These are phyloP conservation scores for Hyposoter didymator DNA, from an alignment of 2,888 invertebrate species.

Conservation along the genomic window DNA sequence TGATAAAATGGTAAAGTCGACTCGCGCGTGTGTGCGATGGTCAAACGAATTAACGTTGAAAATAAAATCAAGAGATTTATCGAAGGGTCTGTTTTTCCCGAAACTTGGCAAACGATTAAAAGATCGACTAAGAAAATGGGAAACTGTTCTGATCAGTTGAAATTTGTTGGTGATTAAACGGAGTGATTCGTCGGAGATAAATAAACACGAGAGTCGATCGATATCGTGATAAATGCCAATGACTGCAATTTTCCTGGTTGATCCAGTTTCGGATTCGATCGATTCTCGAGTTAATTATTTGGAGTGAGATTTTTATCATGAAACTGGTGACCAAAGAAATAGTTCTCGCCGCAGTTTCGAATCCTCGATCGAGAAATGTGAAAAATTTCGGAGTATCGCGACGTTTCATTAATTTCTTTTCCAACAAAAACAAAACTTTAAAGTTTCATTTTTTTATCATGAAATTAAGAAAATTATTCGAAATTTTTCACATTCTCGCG, in stretches of 20 bases:
- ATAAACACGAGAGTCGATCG: conserved; percentile 76
- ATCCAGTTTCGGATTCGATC: conserved; percentile 81
- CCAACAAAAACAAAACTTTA: not conserved
- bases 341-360: conserved; percentile 14
- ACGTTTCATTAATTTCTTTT: conserved; percentile 4
- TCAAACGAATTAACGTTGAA: conserved; percentile 15
- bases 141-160: conserved; percentile 12
- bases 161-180: conserved; percentile 48
- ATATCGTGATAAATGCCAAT: conserved; percentile 70
- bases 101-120: conserved; percentile 32
- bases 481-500: conserved; percentile 65
- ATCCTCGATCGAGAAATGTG: conserved; percentile 57
- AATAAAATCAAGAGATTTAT: conserved; percentile 39
- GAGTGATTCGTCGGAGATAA: conserved; percentile 33
- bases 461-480: conserved; percentile 44
- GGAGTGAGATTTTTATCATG: conserved; percentile 36
- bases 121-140: conserved; percentile 23
- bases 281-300: conserved; percentile 72
- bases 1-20: conserved; percentile 27
- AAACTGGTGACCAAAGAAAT: not conserved
- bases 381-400: conserved; percentile 59
- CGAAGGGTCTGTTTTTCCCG: conserved; percentile 72
- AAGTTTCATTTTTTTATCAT: not conserved
- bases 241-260: conserved; percentile 77
- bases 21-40: conserved; percentile 51